These are phyloP conservation scores for Portevinia maculata DNA, from an alignment of 2,888 invertebrate genomes.

Conservation along the genomic window DNA sequence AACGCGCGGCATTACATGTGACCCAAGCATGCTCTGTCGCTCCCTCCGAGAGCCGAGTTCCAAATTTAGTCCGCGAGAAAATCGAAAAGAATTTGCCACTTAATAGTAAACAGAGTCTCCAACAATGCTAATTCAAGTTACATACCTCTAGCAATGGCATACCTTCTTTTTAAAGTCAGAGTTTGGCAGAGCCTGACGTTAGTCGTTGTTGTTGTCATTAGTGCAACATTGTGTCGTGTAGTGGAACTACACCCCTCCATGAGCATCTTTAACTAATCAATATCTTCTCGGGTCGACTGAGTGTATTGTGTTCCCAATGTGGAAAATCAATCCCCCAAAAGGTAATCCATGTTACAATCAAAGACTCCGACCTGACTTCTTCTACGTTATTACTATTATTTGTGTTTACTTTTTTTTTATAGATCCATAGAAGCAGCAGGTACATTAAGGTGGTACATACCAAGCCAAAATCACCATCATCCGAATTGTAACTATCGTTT, in stretches of 20 bases:
- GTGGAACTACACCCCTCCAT: slow-evolving; percentile 39
- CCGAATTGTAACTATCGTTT: slow-evolving; percentile 53
- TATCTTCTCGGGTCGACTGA: slow-evolving; percentile 48
- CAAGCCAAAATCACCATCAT: slow-evolving; percentile 21
- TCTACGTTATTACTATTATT: slow-evolving; percentile 73
- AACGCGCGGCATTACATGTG: slow-evolving; percentile 57
- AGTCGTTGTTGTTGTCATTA: slow-evolving; percentile 52
- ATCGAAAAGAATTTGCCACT: slow-evolving; percentile 20
- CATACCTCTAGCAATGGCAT: slow-evolving; percentile 59
- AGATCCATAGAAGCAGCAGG: slow-evolving; percentile 54
- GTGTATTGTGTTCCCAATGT: slow-evolving; percentile 48
- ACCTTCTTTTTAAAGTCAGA: slow-evolving; percentile 64
- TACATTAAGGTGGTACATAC: slow-evolving; percentile 67
- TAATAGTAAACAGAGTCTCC: slow-evolving; percentile 32
- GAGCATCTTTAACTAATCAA: slow-evolving; percentile 73
- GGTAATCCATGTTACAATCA: slow-evolving; percentile 74
- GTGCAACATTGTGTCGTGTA: slow-evolving; percentile 68
- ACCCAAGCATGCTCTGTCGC: slow-evolving; percentile 66
- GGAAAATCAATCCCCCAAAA: slow-evolving; percentile 68
- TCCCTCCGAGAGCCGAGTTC: slow-evolving; percentile 50
- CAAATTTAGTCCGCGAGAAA: slow-evolving; percentile 57
- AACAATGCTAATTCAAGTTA: slow-evolving; percentile 73
- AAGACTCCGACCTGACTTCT: slow-evolving; percentile 74
- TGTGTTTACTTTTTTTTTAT: slow-evolving; percentile 36
- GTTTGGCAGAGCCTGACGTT: slow-evolving; percentile 32